A percentile compares a stretch with the other conserved stretches of the same genome.
Evolutionary conservation across 2,888 invertebrate species (phyloP).

Genomic region (Lottia scabra): DNA sequence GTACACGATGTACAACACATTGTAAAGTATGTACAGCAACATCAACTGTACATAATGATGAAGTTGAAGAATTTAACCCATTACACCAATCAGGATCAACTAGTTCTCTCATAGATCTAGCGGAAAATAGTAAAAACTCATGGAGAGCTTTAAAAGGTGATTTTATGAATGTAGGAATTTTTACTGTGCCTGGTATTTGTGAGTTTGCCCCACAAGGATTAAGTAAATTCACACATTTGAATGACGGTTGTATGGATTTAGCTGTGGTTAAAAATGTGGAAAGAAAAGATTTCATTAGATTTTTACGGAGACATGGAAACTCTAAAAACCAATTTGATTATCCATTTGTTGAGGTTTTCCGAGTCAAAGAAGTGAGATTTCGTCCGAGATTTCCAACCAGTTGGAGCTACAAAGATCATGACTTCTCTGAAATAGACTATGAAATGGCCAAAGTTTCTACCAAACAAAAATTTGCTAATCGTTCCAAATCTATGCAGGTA

Average conservation of each 20-base stretch:
- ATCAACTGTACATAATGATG: constrained; percentile 44
- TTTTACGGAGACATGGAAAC: constrained; percentile 60
- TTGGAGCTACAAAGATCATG: constrained; percentile 60
- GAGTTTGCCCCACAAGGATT: constrained; percentile 61
- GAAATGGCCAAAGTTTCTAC: constrained; percentile 41
- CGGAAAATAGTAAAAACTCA: constrained; percentile 46
- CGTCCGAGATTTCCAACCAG: constrained; percentile 53
- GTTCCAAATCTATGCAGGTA: constrained; percentile 25
- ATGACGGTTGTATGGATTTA: constrained; percentile 63
- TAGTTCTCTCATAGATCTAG: constrained; percentile 56
- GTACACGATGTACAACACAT: constrained; percentile 45
- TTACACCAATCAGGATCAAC: constrained; percentile 54
- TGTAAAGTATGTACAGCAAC: constrained; percentile 17
- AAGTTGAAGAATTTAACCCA: constrained; percentile 58
- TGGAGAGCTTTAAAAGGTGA: constrained; percentile 58
- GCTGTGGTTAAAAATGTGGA: constrained; percentile 57
- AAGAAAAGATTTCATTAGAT: constrained; percentile 62
- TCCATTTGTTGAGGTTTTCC: constrained; percentile 58
- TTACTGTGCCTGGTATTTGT: constrained; percentile 51
- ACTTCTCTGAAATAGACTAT: constrained; percentile 61
- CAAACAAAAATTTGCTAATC: not conserved
- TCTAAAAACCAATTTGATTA: constrained; percentile 66
- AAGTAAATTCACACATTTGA: constrained; percentile 61
- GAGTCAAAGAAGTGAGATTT: constrained; percentile 59
- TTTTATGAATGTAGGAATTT: constrained; percentile 58